Evolutionary conservation across 2,797 vertebrate genomes (phyloP), one percentile per base, ranked within the genome.

Genomic region (Scarus forsteni): DNA sequence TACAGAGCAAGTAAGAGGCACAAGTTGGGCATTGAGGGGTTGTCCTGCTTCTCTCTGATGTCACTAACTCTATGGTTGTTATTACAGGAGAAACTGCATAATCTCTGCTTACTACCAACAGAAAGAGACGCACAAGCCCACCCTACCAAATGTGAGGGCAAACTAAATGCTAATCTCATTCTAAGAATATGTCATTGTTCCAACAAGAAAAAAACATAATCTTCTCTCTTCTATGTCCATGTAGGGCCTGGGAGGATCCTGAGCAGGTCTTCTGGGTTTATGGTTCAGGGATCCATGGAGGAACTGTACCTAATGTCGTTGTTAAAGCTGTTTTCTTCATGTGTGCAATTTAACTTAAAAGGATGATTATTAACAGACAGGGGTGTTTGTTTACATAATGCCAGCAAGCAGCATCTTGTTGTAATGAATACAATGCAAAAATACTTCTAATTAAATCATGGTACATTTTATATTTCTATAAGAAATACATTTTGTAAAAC

Each of bases 31-130:
- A 5, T 49, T 13, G n/a, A 4, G 51, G 10, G 34, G 15, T 35
- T 44, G 6, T 13, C 27, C 42, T 2, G 36, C 4, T 18, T 10
- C 3, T 13, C 40, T 51, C 4, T 48, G 19, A 11, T 34, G n/a
- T 19, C 61, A 54, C 60, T 70, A 0, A 57, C 48, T 58, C 6
- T 34, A n/a, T 64, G 36, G 50, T 67, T 19, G 16, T 16, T 75
- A 51, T 91, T 92, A 62, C 86, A 95, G 95, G 53, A 88, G 95
- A 57, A 94, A 95, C 90, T 95, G 94, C 69, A 95, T 95, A 13
- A 95, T 95, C 70, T 94, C 95, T 61, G 93, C 95, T 27, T 95
- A 95, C 78, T 95, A 95, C 79, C 92, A 95, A 65, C 93, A 94
- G 79, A 92, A 88, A 88, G 94, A 95, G 59, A 89, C 75, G 7